Evolutionary conservation across 2,888 invertebrate genomes (phyloP).

Genomic region (Lucinisca nassula): DNA sequence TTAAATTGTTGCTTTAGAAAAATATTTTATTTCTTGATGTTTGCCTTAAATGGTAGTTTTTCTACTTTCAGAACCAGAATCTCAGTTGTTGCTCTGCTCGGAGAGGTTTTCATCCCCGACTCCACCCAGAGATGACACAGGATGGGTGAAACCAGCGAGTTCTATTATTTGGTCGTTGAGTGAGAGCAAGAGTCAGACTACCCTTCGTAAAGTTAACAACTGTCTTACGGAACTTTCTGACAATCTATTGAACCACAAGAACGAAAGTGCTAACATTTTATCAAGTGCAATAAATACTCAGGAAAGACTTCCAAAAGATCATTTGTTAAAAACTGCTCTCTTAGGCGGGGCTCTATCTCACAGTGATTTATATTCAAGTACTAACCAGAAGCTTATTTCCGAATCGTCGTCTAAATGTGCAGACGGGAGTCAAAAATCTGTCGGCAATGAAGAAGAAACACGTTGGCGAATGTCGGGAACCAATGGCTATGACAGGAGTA

Average conservation of each 20-base stretch:
- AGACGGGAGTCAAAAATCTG: conserved; percentile 48
- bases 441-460: conserved; percentile 70
- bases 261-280: conserved; percentile 10
- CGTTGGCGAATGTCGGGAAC: conserved; percentile 80
- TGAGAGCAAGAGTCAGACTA: conserved; percentile 1
- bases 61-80: conserved; percentile 69
- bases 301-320: conserved; percentile 16
- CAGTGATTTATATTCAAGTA: conserved; percentile 6
- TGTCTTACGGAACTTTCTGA: neutral
- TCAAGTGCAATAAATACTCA: neutral
- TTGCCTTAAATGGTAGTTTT: neutral
- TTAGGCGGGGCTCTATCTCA: conserved; percentile 32
- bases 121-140: conserved; percentile 63
- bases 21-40: no score
- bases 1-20: no score
- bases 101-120: conserved; percentile 71
- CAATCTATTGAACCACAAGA: neutral
- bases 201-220: neutral
- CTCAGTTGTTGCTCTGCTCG: conserved; percentile 68
- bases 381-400: neutral
- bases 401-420: conserved; percentile 55
- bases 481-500: conserved; percentile 80
- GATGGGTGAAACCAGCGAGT: conserved; percentile 38
- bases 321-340: conserved; percentile 58
- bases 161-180: conserved; percentile 51